Percentiles rank a stretch among this genome's conserved stretches.
These are phyloP conservation scores for Daphoenositta chrysoptera DNA, from an alignment of 2,113 vertebrate species.

Conservation along the genomic window DNA sequence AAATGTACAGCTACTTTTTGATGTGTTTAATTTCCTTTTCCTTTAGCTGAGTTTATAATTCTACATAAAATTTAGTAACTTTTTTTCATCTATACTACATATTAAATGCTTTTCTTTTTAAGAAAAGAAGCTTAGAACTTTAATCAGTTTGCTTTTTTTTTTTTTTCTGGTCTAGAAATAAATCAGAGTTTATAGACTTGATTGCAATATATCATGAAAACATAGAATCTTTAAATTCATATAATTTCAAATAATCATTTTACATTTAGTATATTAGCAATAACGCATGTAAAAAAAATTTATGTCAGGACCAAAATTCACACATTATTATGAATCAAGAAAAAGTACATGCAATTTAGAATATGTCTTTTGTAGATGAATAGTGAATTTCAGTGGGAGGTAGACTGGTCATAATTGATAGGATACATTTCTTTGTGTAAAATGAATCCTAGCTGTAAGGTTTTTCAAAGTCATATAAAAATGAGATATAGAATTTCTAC, in stretches of 20 bases:
- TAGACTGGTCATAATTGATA: not conserved
- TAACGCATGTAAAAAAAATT: not conserved
- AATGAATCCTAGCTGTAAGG: not conserved
- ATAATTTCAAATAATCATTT: not conserved
- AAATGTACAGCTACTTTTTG: not conserved
- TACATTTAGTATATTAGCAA: not conserved
- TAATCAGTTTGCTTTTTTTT: not conserved
- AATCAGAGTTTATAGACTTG: not conserved
- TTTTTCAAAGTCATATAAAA: not conserved
- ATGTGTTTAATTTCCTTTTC: not conserved
- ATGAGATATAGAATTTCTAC: not conserved
- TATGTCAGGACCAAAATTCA: not conserved
- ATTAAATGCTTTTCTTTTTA: not conserved
- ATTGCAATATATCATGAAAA: not conserved
- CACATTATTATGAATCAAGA: not conserved
- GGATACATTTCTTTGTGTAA: not conserved
- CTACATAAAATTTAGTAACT: not conserved
- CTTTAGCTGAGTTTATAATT: not conserved
- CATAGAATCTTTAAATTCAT: not conserved
- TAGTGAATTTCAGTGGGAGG: not conserved
- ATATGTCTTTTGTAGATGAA: not conserved
- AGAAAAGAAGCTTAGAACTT: not conserved
- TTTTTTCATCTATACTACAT: not conserved
- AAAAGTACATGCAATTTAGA: not conserved
- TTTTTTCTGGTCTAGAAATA: slow-evolving; percentile 15